Percentiles rank a stretch among this genome's conserved stretches.
Evolutionary conservation across 2,888 invertebrate species (phyloP).

Genomic region (Clostera curtula): DNA sequence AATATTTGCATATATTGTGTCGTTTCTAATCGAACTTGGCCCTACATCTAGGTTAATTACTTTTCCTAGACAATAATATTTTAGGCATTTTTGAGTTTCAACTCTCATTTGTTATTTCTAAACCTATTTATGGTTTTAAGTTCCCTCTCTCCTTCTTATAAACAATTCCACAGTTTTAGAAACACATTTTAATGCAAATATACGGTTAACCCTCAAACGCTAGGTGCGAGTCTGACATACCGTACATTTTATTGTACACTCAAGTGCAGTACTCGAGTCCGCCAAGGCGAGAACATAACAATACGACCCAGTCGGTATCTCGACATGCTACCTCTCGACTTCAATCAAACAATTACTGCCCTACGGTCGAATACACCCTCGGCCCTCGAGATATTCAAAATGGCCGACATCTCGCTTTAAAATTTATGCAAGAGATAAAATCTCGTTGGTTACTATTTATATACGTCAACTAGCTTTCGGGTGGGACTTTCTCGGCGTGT

Average conservation of each 20-base stretch:
- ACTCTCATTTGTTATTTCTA: too few species aligned
- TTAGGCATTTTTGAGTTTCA: too few species aligned
- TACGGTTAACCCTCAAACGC: conserved; percentile 63
- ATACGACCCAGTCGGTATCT: conserved; percentile 54
- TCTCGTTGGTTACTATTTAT: conserved; percentile 28
- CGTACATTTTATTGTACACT: conserved; percentile 53
- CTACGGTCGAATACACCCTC: conserved; percentile 65
- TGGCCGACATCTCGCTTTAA: conserved; percentile 48
- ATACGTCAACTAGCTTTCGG: too few species aligned
- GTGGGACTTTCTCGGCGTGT: too few species aligned
- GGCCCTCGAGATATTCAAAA: conserved; percentile 64
- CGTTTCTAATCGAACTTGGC: too few species aligned
- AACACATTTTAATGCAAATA: conserved; percentile 12
- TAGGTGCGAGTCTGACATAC: conserved; percentile 59
- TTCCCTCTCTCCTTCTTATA: too few species aligned
- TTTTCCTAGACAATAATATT: too few species aligned
- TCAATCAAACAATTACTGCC: conserved; percentile 74
- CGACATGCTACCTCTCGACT: conserved; percentile 71
- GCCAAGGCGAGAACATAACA: conserved; percentile 45
- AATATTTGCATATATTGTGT: too few species aligned
- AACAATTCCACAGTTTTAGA: neutral
- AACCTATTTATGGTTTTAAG: too few species aligned
- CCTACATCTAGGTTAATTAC: too few species aligned
- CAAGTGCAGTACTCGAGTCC: conserved; percentile 34
- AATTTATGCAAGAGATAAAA: conserved; percentile 56